These are phyloP conservation scores for Epinephelus coioides DNA, from an alignment of 2,797 vertebrate species.

Conservation along the genomic window DNA sequence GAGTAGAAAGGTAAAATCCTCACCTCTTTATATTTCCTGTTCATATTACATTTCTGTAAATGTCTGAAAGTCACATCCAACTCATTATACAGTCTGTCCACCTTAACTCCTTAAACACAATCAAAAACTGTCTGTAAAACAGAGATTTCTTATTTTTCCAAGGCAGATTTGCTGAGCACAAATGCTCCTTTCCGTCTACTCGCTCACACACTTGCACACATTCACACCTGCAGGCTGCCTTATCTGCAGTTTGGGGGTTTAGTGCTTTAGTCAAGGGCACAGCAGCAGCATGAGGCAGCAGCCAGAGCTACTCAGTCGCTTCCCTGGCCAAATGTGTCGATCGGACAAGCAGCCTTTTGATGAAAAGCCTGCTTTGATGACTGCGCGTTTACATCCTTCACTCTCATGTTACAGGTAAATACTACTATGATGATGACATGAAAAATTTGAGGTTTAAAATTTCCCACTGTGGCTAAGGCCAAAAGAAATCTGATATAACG, in stretches of 20 bases:
- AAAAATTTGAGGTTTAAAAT: neutral
- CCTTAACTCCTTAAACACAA: neutral
- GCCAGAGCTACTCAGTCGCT: neutral
- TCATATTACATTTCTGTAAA: no score
- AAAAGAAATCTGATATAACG: neutral
- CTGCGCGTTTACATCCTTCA: neutral
- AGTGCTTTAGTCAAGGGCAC: conserved; percentile 8
- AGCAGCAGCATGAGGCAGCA: neutral
- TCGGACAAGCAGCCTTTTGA: neutral
- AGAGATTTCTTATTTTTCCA: neutral
- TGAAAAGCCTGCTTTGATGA: neutral
- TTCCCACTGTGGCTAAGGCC: neutral
- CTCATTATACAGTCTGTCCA: neutral
- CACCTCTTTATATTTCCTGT: neutral
- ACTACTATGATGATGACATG: neutral
- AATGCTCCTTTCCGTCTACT: neutral
- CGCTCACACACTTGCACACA: neutral
- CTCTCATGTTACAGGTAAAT: neutral
- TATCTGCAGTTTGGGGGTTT: conserved; percentile 12
- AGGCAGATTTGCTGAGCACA: conserved; percentile 1
- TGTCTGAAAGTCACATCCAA: neutral
- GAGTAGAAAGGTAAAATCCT: neutral
- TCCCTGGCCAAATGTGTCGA: neutral
- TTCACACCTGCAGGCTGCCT: conserved; percentile 6
- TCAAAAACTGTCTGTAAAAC: neutral